Evolutionary conservation across 2,113 vertebrate species (phyloP), one percentile per base, ranked within the genome.

Genomic region (Mastomys natalensis): DNA sequence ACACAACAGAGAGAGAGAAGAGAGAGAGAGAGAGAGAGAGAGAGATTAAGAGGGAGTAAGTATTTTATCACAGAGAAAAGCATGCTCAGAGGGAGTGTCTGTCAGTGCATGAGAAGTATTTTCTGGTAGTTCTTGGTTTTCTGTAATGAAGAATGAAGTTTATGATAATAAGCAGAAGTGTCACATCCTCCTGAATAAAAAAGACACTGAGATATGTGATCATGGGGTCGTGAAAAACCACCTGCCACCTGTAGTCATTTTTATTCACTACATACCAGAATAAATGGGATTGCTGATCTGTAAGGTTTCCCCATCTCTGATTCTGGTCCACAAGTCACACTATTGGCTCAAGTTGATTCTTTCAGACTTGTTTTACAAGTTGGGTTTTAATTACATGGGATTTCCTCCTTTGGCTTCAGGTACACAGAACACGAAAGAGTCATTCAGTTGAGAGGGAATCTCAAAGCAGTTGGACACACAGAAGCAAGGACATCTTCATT

Each of bases 281-380:
- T 80, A 86, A 84, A 93, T n/a, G 10, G 89, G 90, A 95, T 89
- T 90, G 60, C 66, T 72, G 34, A 81, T 93, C 93, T 88, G 62
- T 87, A 43, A 94, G 90, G 87, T 87, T 60, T 72, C 72, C 48
- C 31, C 60, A 53, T 60, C 70, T 94, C 81, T 88, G 29, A 90
- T 87, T 95, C 58, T 53, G 21, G 70, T 76, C 51, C 22, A 87
- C 66, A 89, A 84, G 93, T 84, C 89, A 94, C n/a, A 26, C 72
- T 60, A 91, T 98, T 96, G 95, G 96, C 89, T 97, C 26, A 94
- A 91, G 91, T 60, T 91, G 80, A 90, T 95, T 85, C 82, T 84
- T 97, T 94, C 89, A 96, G 93, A 98, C 98, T 98, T 96, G 98
- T 95, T 98, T 80, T 97, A 85, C 98, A 95, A 98, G 98, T 98